Evolutionary conservation across 2,888 invertebrate species (phyloP), one percentile per base, ranked within the genome.

Genomic region (Esperia sulphurella): DNA sequence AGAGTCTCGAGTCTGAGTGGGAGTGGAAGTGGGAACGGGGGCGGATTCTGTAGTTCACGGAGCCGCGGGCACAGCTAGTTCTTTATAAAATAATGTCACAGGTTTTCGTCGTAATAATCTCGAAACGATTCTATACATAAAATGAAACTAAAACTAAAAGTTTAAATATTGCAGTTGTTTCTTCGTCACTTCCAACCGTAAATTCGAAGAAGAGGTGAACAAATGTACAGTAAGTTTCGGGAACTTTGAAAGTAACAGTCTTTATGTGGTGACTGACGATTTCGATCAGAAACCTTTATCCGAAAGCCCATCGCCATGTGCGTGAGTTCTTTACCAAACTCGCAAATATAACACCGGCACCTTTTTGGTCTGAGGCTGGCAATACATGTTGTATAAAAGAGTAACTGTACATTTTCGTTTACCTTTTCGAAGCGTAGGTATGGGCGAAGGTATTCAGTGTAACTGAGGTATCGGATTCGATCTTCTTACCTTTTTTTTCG

Each of bases 261-360:
- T n/a, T 35, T 35, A 35, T 35, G 40, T 14, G 10, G 40, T 40
- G 14, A 14, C 40, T 8, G 40, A 40, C 14, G 14, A 40, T 40
- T 40, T 14, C 40, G 40, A 40, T 40, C 40, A 40, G 9, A 13
- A 40, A 40, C 21, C 40, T 40, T 40, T 40, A 40, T 40, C 40
- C 14, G 21, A 40, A 14, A 40, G 40, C 40, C 40, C 40, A 40
- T 40, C 14, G 40, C 40, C 4, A 12, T 12, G 40, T 12, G 40
- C 40, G 40, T 40, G 40, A 40, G 40, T 8, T 40, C 40, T 14
- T 40, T 40, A 40, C 40, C 4, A 21, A 14, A 40, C 40, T 21
- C 14, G 40, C 8, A 40, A 40, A 40, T 8, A 14, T 14, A n/a
- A n/a, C 35, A n/a, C 35, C 8, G 1, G n/a, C 10, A 10, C 35